Conservation (phyloP, 1,140 invertebrate species). For the Callitettix versicolor region DNA sequence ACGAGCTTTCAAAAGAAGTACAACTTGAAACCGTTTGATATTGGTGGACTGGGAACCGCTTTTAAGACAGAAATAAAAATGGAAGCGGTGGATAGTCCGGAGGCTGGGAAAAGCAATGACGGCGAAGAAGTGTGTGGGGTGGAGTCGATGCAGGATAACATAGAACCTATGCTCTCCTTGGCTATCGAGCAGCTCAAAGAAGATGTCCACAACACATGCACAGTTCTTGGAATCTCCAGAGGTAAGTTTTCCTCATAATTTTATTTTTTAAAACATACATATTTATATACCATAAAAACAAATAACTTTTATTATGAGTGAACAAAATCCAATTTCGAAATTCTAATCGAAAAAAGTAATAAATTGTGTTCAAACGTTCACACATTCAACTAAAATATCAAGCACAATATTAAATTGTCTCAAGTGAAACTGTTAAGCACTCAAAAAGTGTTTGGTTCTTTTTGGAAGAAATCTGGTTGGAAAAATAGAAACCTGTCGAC, state of each 20-base stretch:
- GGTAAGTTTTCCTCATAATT: slow-evolving; percentile 52
- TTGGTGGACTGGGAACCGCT: slow-evolving; percentile 40
- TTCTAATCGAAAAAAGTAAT: no score
- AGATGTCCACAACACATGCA: slow-evolving; percentile 74
- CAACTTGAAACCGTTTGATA: slow-evolving; percentile 61
- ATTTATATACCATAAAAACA: no score
- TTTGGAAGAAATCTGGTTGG: no score
- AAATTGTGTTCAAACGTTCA: no score
- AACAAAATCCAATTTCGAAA: no score
- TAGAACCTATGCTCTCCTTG: slow-evolving; percentile 67
- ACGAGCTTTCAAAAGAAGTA: slow-evolving; percentile 72
- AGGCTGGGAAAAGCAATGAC: neutral
- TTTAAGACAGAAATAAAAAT: slow-evolving; percentile 44
- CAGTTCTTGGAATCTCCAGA: slow-evolving; percentile 70
- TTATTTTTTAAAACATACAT: no score
- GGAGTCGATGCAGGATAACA: slow-evolving; percentile 28
- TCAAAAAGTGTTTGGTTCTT: no score
- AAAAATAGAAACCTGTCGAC: no score
- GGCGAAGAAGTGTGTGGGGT: slow-evolving; percentile 9
- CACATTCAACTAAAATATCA: no score
- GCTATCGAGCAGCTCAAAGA: slow-evolving; percentile 76
- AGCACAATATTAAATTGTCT: no score
- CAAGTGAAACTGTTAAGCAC: no score
- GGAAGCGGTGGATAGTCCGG: slow-evolving; percentile 34
- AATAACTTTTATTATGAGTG: no score